Evolutionary conservation across 2,113 vertebrate species (phyloP).

Genomic region (Piaya cayana): DNA sequence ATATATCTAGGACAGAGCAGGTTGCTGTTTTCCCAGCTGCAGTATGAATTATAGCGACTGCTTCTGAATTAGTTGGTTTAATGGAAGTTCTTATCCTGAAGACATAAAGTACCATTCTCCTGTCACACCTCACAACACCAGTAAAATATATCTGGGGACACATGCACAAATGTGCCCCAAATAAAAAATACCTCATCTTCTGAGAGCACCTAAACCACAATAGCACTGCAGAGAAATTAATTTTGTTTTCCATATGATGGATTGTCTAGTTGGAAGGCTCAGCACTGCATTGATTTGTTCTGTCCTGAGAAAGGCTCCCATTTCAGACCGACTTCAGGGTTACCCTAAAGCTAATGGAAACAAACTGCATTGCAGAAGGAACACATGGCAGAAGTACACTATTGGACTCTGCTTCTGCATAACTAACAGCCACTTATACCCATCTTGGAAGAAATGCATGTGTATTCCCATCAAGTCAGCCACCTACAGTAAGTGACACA

Average conservation of each 20-base stretch:
- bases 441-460: background rate
- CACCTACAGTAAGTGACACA: background rate
- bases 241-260: constrained; percentile 41
- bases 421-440: background rate
- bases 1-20: background rate
- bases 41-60: constrained; percentile 34
- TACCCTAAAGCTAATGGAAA: constrained; percentile 46
- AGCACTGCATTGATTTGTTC: constrained; percentile 17
- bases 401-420: background rate
- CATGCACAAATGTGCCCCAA: background rate
- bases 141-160: constrained; percentile 16
- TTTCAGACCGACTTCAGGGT: constrained; percentile 11
- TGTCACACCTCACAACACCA: constrained; percentile 37
- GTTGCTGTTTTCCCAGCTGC: background rate
- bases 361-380: background rate
- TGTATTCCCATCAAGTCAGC: background rate
- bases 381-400: background rate
- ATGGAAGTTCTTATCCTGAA: constrained; percentile 55
- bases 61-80: constrained; percentile 56
- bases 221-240: constrained; percentile 25
- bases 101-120: constrained; percentile 32
- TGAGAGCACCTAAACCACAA: constrained; percentile 1
- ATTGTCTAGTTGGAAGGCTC: constrained; percentile 47
- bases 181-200: background rate
- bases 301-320: constrained; percentile 25